Evolutionary conservation across 2,888 invertebrate species (phyloP).

Genomic region (Rambutsinella grinnellia): DNA sequence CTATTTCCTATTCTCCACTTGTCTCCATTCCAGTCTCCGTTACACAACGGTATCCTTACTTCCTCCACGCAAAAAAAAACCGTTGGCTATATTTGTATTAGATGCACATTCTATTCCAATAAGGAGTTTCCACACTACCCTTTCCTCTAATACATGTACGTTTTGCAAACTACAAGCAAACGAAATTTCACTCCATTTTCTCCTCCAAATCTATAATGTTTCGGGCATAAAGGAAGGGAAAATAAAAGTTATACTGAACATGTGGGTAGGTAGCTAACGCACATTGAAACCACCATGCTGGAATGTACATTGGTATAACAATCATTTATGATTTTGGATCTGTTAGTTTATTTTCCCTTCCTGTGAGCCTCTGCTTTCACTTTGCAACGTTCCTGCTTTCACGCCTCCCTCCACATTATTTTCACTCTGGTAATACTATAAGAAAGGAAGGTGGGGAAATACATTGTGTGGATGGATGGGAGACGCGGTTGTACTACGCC

Average conservation of each 20-base stretch:
- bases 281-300: not conserved
- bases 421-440: not conserved
- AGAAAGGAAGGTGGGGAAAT: not conserved
- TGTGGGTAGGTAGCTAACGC: not conserved
- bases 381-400: not conserved
- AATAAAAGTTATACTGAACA: not conserved
- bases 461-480: not conserved
- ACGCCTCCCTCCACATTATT: not conserved
- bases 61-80: not conserved
- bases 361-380: not conserved
- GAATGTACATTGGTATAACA: constrained; percentile 17
- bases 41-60: constrained; percentile 5
- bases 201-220: not conserved
- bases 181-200: not conserved
- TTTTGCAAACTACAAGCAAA: too few species aligned
- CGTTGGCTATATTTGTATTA: too few species aligned
- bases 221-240: constrained; percentile 8
- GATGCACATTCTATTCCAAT: too few species aligned
- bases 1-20: constrained; percentile 21
- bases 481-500: not conserved
- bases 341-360: constrained; percentile 38
- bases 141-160: too few species aligned
- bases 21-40: constrained; percentile 19
- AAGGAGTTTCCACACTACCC: too few species aligned
- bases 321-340: constrained; percentile 20